Evolutionary conservation across 2,113 vertebrate species (phyloP).

Genomic region (Brachyistius frenatus): DNA sequence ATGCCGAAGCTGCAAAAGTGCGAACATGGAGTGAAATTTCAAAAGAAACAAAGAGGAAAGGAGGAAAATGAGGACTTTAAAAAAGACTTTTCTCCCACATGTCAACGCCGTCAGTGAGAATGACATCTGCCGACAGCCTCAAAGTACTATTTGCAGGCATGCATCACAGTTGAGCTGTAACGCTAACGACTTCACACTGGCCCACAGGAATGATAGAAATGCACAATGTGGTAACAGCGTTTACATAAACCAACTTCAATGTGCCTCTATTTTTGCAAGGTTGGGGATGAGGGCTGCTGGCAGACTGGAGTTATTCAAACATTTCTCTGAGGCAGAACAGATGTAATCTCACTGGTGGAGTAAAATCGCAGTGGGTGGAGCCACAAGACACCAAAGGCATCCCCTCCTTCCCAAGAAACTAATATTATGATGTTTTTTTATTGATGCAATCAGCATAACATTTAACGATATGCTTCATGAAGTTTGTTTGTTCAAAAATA

Average conservation of each 20-base stretch:
- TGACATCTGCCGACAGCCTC: constrained; percentile 51
- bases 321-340: not conserved
- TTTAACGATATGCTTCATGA: too few species aligned
- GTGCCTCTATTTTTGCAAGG: constrained; percentile 10
- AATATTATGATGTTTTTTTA: too few species aligned
- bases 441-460: too few species aligned
- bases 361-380: not conserved
- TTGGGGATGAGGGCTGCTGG: not conserved
- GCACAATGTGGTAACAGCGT: constrained; percentile 42
- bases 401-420: too few species aligned
- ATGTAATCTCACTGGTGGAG: constrained; percentile 1
- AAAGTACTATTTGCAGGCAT: constrained; percentile 8
- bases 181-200: constrained; percentile 4
- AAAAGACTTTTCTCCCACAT: not conserved
- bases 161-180: constrained; percentile 5
- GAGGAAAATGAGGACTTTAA: not conserved
- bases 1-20: not conserved
- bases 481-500: too few species aligned
- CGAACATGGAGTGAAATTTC: too few species aligned
- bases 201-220: constrained; percentile 46
- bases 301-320: constrained; percentile 3
- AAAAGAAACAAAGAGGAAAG: not conserved
- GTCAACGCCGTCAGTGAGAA: not conserved
- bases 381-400: too few species aligned
- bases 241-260: constrained; percentile 31